Percentiles rank a stretch among this genome's conserved stretches.
phyloP scores from a whole-genome alignment of 2,113 vertebrate species.

The Noturus placidus region DNA sequence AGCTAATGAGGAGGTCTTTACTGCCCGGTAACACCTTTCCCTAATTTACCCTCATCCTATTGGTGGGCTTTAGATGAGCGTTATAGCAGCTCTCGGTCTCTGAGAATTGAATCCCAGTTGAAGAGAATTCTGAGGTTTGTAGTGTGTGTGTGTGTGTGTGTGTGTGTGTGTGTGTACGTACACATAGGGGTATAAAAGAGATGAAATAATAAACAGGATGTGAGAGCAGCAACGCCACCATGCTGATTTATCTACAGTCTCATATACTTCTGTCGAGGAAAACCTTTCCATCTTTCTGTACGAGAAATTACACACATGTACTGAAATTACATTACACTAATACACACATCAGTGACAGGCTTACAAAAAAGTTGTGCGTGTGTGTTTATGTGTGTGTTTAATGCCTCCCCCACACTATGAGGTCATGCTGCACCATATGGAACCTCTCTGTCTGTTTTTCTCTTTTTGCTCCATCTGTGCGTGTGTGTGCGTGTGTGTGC shows the following conservation, averaged over 20 bases:
- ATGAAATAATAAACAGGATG: not conserved
- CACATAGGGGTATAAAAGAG: not conserved
- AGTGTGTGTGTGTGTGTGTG: no score
- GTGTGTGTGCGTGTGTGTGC: not conserved
- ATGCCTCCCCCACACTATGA: constrained; percentile 18
- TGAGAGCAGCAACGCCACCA: not conserved
- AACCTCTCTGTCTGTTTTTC: not conserved
- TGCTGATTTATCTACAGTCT: not conserved
- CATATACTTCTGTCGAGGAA: not conserved
- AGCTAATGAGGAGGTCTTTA: not conserved
- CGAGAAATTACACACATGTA: not conserved
- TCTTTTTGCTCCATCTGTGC: constrained; percentile 3
- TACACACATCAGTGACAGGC: not conserved
- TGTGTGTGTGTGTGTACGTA: no score
- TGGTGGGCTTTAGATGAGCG: not conserved
- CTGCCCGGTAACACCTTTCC: not conserved
- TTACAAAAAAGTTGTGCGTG: not conserved
- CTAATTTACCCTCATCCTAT: not conserved
- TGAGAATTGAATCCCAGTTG: not conserved
- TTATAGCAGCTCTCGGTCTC: not conserved
- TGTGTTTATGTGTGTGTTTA: constrained; percentile 1
- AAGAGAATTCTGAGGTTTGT: not conserved
- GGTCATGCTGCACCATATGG: constrained; percentile 10
- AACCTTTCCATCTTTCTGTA: not conserved
- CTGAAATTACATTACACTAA: not conserved